Evolutionary conservation across 1,140 invertebrate species (phyloP).

Genomic region (Scaptomyza montana): DNA sequence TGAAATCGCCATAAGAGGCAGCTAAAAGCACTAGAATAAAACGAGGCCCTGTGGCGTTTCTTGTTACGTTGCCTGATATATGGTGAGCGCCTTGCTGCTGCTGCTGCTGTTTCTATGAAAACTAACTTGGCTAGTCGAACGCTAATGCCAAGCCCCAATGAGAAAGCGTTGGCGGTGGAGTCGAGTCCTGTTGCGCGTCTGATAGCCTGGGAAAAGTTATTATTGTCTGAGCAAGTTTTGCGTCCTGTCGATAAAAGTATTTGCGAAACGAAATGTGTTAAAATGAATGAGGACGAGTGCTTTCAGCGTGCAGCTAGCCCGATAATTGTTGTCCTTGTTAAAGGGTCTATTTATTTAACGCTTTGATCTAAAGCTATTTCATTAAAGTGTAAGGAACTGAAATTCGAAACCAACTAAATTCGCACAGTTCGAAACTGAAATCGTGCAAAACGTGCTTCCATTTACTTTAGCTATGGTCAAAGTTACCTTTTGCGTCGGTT

Average conservation of each 20-base stretch:
- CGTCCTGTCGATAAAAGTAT: slow-evolving; percentile 58
- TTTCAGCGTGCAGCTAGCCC: slow-evolving; percentile 14
- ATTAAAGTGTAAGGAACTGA: slow-evolving; percentile 65
- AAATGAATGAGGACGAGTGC: slow-evolving; percentile 27
- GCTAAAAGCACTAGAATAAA: slow-evolving; percentile 68
- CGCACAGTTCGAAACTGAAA: slow-evolving; percentile 30
- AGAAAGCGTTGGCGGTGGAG: not conserved
- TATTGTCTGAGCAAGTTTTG: slow-evolving; percentile 53
- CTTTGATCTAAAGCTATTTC: slow-evolving; percentile 66
- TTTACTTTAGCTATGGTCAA: slow-evolving; percentile 44
- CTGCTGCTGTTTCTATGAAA: slow-evolving; percentile 25
- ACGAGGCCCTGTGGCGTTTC: slow-evolving; percentile 59
- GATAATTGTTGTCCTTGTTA: slow-evolving; percentile 40
- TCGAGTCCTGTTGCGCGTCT: slow-evolving; percentile 57
- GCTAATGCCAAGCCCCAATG: slow-evolving; percentile 11
- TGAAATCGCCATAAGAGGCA: slow-evolving; percentile 56
- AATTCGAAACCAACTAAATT: slow-evolving; percentile 31
- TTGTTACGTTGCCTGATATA: slow-evolving; percentile 75
- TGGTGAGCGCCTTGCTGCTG: slow-evolving; percentile 43
- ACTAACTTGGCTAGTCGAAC: slow-evolving; percentile 17
- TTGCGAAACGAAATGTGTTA: slow-evolving; percentile 68
- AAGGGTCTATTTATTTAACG: slow-evolving; percentile 24
- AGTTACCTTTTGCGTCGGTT: slow-evolving; percentile 22
- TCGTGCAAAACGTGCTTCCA: slow-evolving; percentile 66
- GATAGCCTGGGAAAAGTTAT: slow-evolving; percentile 59